These are phyloP conservation scores for Sebastes minor DNA, from an alignment of 2,797 vertebrate genomes.

Conservation along the genomic window DNA sequence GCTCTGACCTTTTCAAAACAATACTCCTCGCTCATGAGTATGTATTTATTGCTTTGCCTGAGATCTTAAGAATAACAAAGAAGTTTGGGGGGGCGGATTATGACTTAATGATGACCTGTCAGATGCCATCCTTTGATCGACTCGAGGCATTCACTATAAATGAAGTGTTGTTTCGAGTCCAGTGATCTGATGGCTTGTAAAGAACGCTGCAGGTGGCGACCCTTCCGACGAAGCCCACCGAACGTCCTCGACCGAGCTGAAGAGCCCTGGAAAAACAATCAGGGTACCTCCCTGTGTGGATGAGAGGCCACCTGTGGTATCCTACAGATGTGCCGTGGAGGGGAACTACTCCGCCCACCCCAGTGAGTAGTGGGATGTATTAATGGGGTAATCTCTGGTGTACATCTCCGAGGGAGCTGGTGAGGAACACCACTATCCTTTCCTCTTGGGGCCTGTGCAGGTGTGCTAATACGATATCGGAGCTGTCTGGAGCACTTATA, in stretches of 20 bases:
- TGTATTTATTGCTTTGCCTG: slow-evolving; percentile 13
- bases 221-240: neutral
- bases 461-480: slow-evolving; percentile 77
- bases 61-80: slow-evolving; percentile 41
- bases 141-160: slow-evolving; percentile 15
- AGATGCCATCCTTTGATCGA: slow-evolving; percentile 54
- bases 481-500: slow-evolving; percentile 61
- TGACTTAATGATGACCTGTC: slow-evolving; percentile 59
- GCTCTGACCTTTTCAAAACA: slow-evolving; percentile 53
- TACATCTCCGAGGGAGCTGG: slow-evolving; percentile 75
- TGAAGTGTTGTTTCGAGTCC: slow-evolving; percentile 25
- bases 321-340: slow-evolving; percentile 60
- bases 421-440: slow-evolving; percentile 75
- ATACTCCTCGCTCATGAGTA: neutral
- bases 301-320: slow-evolving; percentile 65
- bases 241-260: slow-evolving; percentile 29
- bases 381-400: slow-evolving; percentile 88
- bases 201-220: neutral
- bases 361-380: slow-evolving; percentile 84
- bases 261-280: slow-evolving; percentile 43
- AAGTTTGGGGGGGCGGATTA: slow-evolving; percentile 23
- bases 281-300: slow-evolving; percentile 36
- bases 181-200: slow-evolving; percentile 15
- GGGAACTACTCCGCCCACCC: slow-evolving; percentile 30
- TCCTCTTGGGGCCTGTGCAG: slow-evolving; percentile 78